phyloP scores from a whole-genome alignment of 1,140 invertebrate species.

The Zaprionus capensis region DNA sequence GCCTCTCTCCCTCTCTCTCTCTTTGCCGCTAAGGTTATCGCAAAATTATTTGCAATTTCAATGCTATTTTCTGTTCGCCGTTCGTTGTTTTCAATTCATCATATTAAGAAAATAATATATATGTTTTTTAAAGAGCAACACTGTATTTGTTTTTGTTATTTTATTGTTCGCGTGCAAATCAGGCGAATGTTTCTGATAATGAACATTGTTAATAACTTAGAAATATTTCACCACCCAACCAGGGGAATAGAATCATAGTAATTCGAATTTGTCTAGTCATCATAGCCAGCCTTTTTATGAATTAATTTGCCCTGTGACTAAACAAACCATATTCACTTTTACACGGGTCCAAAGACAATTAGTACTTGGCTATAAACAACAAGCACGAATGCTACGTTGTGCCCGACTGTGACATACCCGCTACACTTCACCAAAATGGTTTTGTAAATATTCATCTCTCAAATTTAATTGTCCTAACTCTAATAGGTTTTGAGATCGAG shows the following conservation, averaged over 20 bases:
- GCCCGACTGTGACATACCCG: neutral
- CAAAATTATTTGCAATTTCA: slow-evolving; percentile 66
- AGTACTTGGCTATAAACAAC: neutral
- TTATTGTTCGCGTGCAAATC: neutral
- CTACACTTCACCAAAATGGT: too few relatives aligned
- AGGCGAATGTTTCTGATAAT: slow-evolving; percentile 10
- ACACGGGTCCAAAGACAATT: neutral
- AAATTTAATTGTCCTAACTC: neutral
- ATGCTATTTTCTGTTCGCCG: slow-evolving; percentile 48
- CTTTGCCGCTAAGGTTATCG: slow-evolving; percentile 65
- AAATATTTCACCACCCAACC: slow-evolving; percentile 21
- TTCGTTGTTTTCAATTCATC: slow-evolving; percentile 49
- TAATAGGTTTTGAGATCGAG: neutral
- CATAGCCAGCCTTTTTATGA: slow-evolving; percentile 19
- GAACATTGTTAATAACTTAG: slow-evolving; percentile 10
- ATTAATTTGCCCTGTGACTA: slow-evolving; percentile 19
- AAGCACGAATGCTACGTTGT: neutral
- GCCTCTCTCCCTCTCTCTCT: slow-evolving; percentile 1
- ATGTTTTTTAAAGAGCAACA: neutral
- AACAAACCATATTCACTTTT: slow-evolving; percentile 4
- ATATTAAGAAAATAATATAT: slow-evolving; percentile 53
- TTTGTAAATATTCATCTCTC: neutral
- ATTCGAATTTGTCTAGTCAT: slow-evolving; percentile 17
- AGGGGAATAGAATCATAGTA: neutral
- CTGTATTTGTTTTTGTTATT: slow-evolving; percentile 15